phyloP scores from a whole-genome alignment of 2,888 invertebrate genomes.

The Polydesmus complanatus region DNA sequence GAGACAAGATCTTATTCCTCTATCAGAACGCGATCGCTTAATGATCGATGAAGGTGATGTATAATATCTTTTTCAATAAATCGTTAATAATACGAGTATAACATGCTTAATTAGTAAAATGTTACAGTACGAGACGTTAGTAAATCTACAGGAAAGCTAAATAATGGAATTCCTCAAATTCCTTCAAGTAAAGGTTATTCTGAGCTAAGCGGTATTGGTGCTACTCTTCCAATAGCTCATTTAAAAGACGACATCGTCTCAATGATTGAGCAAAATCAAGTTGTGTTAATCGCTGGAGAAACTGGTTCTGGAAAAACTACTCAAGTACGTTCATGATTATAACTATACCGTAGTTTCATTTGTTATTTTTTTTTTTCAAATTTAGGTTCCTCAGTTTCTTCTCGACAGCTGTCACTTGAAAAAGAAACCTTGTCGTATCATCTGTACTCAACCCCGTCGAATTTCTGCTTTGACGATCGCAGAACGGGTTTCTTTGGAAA shows the following conservation, averaged over 20 bases:
- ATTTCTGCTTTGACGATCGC: conserved; percentile 81
- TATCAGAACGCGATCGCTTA: conserved; percentile 49
- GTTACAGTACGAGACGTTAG: conserved; percentile 29
- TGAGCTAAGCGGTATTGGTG: conserved; percentile 33
- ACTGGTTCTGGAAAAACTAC: conserved; percentile 93
- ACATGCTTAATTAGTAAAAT: too few species aligned
- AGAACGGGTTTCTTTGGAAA: conserved; percentile 75
- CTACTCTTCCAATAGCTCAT: conserved; percentile 53
- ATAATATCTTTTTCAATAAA: not conserved
- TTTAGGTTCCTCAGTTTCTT: conserved; percentile 79
- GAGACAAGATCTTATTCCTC: conserved; percentile 52
- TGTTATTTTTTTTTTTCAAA: conserved; percentile 8
- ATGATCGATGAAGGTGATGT: conserved; percentile 41
- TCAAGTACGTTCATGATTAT: conserved; percentile 40
- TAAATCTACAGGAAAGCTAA: conserved; percentile 48
- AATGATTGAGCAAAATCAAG: conserved; percentile 49
- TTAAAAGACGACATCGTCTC: conserved; percentile 51
- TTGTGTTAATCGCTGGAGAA: conserved; percentile 47
- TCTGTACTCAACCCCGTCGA: conserved; percentile 85
- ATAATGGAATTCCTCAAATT: conserved; percentile 51
- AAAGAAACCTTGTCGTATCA: conserved; percentile 56
- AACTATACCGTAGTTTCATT: not conserved
- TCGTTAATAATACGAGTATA: not conserved
- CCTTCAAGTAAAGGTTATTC: conserved; percentile 36
- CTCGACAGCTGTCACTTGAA: conserved; percentile 53